Base-by-base conservation (phyloP, 2,888 invertebrate genomes). In the Agrotis puta region DNA sequence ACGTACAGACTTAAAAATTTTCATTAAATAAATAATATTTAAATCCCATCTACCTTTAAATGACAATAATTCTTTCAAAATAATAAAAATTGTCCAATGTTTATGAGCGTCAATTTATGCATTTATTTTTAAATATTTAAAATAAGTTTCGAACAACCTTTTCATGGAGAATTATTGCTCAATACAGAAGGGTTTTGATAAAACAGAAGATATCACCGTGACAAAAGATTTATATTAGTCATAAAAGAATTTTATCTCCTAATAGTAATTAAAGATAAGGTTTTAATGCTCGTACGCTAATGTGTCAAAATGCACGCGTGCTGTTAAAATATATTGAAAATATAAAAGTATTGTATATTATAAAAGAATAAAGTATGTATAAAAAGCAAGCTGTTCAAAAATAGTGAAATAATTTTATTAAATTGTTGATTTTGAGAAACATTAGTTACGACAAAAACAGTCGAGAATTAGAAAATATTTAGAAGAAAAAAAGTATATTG, bases 231-330 rank as follows among this genome's bases (percentile, higher is more conserved):
- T 88, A 89, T 90, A 90, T 90, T 92, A 92, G 89, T 87, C 88
- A 86, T 90, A 91, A 92, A 92, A 91, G 88, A 89, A 91, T 93
- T 94, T 94, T 93, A 93, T 92, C 93, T 93, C 90, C 89, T 93
- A 81, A 91, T 90, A 90, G 87, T 90, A 87, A 90, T 88, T 86
- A 88, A 82, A 85, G 77, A 86, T 92, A 92, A 93, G 89, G 90
- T 92, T 93, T 91, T 91, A 92, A 88, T 90, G 94, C 94, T 94
- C 92, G 92, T 92, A 92, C 88, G 94, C 94, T 94, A 91, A 91
- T 90, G 93, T 94, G 94, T 94, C 92, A 93, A 93, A 93, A 85
- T 92, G 95, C 95, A 95, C 95, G 95, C 95, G 92, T 93, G 93
- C 93, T 93, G 87, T 89, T 88, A 87, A 87, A 86, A 85, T 84